Percentiles rank a stretch among this genome's conserved stretches.
Conservation (phyloP, 1,140 invertebrate species). For the Hermatobates lingyangjiaoensis region DNA sequence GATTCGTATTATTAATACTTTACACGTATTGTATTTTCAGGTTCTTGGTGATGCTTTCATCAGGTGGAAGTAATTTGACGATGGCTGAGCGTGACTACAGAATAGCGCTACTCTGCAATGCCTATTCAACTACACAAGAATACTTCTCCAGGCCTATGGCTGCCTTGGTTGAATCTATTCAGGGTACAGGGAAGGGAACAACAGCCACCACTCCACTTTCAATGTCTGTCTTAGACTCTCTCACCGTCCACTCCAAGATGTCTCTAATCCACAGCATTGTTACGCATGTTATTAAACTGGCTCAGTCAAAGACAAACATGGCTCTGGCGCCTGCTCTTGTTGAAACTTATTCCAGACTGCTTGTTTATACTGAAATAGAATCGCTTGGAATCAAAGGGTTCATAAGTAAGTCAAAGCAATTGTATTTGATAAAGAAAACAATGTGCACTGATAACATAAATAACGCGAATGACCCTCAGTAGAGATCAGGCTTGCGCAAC, state of each 20-base stretch:
- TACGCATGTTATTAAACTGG: constrained; percentile 69
- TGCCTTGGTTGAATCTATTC: constrained; percentile 69
- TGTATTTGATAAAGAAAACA: neutral
- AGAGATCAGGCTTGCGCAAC: too few relatives aligned
- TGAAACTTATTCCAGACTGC: constrained; percentile 80
- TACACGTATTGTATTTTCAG: too few relatives aligned
- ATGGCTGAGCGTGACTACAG: constrained; percentile 62
- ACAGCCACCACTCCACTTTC: constrained; percentile 66
- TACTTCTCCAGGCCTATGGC: constrained; percentile 72
- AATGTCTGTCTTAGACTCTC: constrained; percentile 82
- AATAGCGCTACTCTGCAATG: constrained; percentile 83
- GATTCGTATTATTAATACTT: too few relatives aligned
- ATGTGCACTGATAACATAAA: too few relatives aligned
- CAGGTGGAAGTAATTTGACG: too few relatives aligned
- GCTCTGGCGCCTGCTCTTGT: constrained; percentile 74
- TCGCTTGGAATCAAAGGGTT: constrained; percentile 92
- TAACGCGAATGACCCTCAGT: too few relatives aligned
- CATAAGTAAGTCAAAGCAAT: constrained; percentile 49
- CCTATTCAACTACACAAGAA: constrained; percentile 77
- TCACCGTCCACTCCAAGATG: constrained; percentile 85
- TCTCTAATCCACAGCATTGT: constrained; percentile 89
- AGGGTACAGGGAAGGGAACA: constrained; percentile 29
- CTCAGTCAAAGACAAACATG: constrained; percentile 64
- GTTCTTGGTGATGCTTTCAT: too few relatives aligned
- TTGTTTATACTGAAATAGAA: constrained; percentile 94